Evolutionary conservation across 2,797 vertebrate species (phyloP).

Genomic region (Epinephelus coioides): DNA sequence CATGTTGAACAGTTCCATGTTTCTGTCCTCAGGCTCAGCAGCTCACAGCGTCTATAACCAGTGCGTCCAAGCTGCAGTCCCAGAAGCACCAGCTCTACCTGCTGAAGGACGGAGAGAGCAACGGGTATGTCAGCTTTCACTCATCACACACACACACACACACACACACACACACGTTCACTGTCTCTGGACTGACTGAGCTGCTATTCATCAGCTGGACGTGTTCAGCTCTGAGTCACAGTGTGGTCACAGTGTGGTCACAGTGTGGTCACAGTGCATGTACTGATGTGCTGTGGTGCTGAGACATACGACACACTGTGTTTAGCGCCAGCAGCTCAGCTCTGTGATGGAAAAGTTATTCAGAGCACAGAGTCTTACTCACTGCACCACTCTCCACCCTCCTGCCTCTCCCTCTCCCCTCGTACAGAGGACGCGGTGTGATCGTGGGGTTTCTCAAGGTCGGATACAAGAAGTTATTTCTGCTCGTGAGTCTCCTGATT

Average conservation of each 20-base stretch:
- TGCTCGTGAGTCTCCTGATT: constrained; percentile 87
- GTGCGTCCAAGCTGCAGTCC: constrained; percentile 90
- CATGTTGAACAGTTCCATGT: background rate
- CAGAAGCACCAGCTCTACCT: constrained; percentile 93
- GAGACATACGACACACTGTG: background rate
- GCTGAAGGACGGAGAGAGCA: constrained; percentile 88
- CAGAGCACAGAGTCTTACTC: constrained; percentile 11
- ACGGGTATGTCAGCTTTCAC: constrained; percentile 79
- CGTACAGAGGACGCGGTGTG: constrained; percentile 82
- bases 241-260: constrained; percentile 7
- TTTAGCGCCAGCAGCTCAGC: constrained; percentile 16
- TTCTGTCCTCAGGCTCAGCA: constrained; percentile 87
- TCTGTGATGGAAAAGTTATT: background rate
- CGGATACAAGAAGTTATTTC: constrained; percentile 95
- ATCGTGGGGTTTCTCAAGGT: constrained; percentile 93
- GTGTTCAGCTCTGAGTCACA: constrained; percentile 8
- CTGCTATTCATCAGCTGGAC: no score
- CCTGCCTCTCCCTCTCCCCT: background rate
- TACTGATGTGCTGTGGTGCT: constrained; percentile 18
- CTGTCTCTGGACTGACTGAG: constrained; percentile 1
- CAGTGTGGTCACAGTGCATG: constrained; percentile 13
- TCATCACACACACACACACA: background rate
- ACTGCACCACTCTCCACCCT: background rate
- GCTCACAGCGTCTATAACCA: constrained; percentile 91
- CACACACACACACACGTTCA: background rate